Conservation (phyloP, 2,113 vertebrate genomes). For the Hippoglossus stenolepis region DNA sequence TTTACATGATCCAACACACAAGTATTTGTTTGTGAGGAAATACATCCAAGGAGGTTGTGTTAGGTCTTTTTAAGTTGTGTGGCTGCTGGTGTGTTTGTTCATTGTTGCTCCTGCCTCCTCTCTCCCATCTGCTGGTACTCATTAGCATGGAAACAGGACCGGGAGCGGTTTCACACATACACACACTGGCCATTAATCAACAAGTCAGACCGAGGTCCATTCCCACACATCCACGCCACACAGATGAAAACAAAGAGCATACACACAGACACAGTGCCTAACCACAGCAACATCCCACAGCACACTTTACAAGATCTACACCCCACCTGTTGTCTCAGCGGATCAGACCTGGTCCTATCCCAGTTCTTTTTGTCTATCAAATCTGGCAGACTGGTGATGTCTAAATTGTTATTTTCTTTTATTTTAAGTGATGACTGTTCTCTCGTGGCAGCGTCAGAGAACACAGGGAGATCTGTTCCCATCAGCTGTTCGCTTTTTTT, state of each 20-base stretch:
- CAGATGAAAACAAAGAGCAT: slow-evolving; percentile 75
- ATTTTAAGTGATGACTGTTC: slow-evolving; percentile 55
- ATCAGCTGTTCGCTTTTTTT: slow-evolving; percentile 66
- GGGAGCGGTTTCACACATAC: slow-evolving; percentile 80
- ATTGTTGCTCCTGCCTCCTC: slow-evolving; percentile 77
- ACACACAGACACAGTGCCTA: slow-evolving; percentile 59
- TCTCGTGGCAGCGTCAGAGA: slow-evolving; percentile 45
- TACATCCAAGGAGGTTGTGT: slow-evolving; percentile 45
- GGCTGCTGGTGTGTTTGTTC: slow-evolving; percentile 77
- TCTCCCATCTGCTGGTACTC: slow-evolving; percentile 80
- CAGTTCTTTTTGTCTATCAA: slow-evolving; percentile 52
- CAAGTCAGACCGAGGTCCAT: slow-evolving; percentile 80
- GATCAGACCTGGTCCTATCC: slow-evolving; percentile 63
- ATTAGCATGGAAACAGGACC: slow-evolving; percentile 83
- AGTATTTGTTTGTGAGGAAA: slow-evolving; percentile 36
- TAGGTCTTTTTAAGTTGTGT: slow-evolving; percentile 58
- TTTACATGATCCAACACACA: slow-evolving; percentile 15
- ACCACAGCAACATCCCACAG: slow-evolving; percentile 73
- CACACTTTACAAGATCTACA: slow-evolving; percentile 63
- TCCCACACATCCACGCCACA: slow-evolving; percentile 79
- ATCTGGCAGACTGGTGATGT: slow-evolving; percentile 57
- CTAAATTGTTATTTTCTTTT: slow-evolving; percentile 55
- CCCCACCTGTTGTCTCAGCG: slow-evolving; percentile 69
- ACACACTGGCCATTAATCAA: slow-evolving; percentile 83
- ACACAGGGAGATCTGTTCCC: slow-evolving; percentile 69